Evolutionary conservation across 1,140 invertebrate species (phyloP), one percentile per base, ranked within the genome.

Genomic region (Pseudoatta argentina): DNA sequence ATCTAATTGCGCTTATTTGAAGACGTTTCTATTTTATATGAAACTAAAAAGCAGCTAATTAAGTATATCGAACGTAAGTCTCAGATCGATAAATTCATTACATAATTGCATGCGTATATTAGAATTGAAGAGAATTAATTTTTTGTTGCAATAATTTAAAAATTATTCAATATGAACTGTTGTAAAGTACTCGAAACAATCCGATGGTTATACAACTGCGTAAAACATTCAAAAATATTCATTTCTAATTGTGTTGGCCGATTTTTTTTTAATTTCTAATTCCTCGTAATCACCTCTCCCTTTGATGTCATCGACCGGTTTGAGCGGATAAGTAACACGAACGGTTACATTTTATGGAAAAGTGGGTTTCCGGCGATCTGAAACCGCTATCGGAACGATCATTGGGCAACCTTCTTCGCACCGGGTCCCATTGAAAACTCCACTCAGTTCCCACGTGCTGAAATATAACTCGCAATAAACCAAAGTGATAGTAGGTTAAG

Each of bases 401-500:
- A 95, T 95, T 95, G 94, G 91, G 93, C 94, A 95, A 95, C 93
- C 92, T 93, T 93, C 91, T 94, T 95, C 93, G 91, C 92, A 93
- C 92, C 93, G 79, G 91, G 89, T 76, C 89, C 92, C 91, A 93
- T 94, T 94, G 79, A 93, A 92, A 94, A 92, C 87, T 63, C 83
- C 91, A 91, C 90, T 89, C 86, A 89, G 88, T 95, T 95, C 94
- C 92, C 94, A 95, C 94, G 94, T 94, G 92, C 93, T 94, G 93
- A 94, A 94, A 94, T 92, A 91, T 94, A 94, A 93, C 91, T 94
- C 90, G 94, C 92, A 94, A 94, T 95, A 94, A 93, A 93, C 93
- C 91, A 93, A 94, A 94, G 94, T 94, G 94, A 95, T 95, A 95
- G 94, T 94, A 94, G 93, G 94, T 94, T 94, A 94, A 94, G 87